Evolutionary conservation across 2,797 vertebrate species (phyloP), one percentile per base, ranked within the genome.

Genomic region (Trachops cirrhosus): DNA sequence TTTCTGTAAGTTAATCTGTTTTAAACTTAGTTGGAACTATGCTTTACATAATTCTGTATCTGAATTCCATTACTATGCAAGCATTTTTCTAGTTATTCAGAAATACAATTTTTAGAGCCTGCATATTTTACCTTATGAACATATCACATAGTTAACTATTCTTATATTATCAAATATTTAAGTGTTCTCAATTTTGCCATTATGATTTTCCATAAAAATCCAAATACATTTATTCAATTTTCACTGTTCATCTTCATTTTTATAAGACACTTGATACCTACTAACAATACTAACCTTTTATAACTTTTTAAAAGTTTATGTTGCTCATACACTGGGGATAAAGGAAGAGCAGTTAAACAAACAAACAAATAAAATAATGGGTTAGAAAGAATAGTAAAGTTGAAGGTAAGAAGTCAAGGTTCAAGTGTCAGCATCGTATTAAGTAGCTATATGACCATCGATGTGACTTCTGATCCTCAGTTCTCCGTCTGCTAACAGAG

Each of bases 81-180:
- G 10, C 11, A 89, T 78, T 96, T 91, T 94, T 75, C 64, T 83
- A 92, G 29, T 85, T 62, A 62, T n/a, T 86, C 15, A 86, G 32
- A 91, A 88, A 57, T 74, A 26, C 8, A 93, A 48, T 48, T 83
- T 87, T 62, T 85, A 70, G 89, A 92, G 48, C 48, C 6, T 88
- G 24, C 32, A 44, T 71, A 91, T 93, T 83, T 94, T 89, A 78
- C 21, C 46, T 88, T 29, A 83, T 85, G 18, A 90, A 86, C 29
- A 0, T 50, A 75, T 21, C 39, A 89, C 0, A 90, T 14, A 82
- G 75, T 94, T 92, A 87, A 73, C 26, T n/a, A 85, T 59, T 70
- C 62, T 71, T 86, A 50, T 89, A 93, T 78, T 95, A 41, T 34
- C 74, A 93, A 94, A 87, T 93, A 89, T n/a, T 89, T 67, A 75